These are phyloP conservation scores for Siderastrea siderea DNA, from an alignment of 92 coral and sea anemone genomes.

Conservation along the genomic window DNA sequence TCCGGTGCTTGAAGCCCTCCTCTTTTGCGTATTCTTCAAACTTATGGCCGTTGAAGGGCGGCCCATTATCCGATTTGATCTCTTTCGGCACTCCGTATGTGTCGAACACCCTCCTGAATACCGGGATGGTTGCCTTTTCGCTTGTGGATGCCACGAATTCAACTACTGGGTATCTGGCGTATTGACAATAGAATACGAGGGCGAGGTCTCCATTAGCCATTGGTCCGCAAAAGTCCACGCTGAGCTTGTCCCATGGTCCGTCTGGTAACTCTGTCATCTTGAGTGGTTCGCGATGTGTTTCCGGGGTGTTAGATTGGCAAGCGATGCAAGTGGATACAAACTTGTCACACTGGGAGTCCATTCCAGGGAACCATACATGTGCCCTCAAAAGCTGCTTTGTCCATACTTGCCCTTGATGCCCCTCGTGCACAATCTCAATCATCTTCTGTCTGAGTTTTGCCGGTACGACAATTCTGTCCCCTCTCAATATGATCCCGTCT, in stretches of 20 bases:
- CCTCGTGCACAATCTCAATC: slow-evolving; percentile 25
- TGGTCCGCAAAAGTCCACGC: slow-evolving; percentile 6
- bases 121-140: slow-evolving; percentile 28
- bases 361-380: slow-evolving; percentile 45
- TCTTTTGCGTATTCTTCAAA: too few relatives aligned
- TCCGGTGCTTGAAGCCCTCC: too few relatives aligned
- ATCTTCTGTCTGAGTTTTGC: slow-evolving; percentile 13
- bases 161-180: slow-evolving; percentile 52
- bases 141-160: slow-evolving; percentile 40
- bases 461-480: too few relatives aligned
- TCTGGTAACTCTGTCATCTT: slow-evolving; percentile 15
- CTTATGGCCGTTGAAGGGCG: slow-evolving; percentile 40
- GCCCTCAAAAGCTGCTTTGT: background rate
- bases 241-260: slow-evolving; percentile 30
- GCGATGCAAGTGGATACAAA: slow-evolving; percentile 31
- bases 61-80: slow-evolving; percentile 48
- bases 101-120: slow-evolving; percentile 40
- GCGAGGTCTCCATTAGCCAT: slow-evolving; percentile 38
- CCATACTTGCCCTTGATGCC: background rate
- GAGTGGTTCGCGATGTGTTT: slow-evolving; percentile 14
- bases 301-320: slow-evolving; percentile 32
- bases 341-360: slow-evolving; percentile 30
- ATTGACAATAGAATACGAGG: slow-evolving; percentile 30
- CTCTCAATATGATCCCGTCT: too few relatives aligned
- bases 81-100: slow-evolving; percentile 35